Percentiles rank a stretch among this genome's conserved stretches.
Evolutionary conservation across 30 jellyfish, hydroid and myxozoan genomes (phyloP).

Genomic region (Hydractinia symbiolongicarpus): DNA sequence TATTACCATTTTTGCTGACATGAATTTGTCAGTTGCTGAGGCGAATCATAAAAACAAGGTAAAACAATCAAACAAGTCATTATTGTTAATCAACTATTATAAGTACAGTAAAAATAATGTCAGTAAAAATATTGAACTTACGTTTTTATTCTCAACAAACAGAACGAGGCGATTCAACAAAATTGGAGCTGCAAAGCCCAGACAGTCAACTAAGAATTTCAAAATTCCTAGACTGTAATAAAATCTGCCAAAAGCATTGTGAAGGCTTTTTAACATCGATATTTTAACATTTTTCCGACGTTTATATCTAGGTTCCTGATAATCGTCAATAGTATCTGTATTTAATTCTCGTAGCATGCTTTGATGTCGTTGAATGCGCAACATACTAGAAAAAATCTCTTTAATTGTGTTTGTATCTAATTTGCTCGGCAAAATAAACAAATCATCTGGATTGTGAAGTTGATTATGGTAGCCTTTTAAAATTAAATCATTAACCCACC

Average conservation of each 20-base stretch:
- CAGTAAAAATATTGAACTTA: slow-evolving; percentile 8
- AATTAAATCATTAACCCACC: slow-evolving; percentile 80
- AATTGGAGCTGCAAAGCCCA: slow-evolving; percentile 89
- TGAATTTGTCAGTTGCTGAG: too few species aligned
- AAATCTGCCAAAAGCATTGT: slow-evolving; percentile 65
- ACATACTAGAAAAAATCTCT: slow-evolving; percentile 49
- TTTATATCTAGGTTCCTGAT: slow-evolving; percentile 7
- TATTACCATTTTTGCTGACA: too few species aligned
- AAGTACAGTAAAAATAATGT: too few species aligned
- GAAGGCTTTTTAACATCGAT: slow-evolving; percentile 46
- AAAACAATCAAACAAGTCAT: too few species aligned
- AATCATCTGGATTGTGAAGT: slow-evolving; percentile 54
- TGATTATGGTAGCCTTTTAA: slow-evolving; percentile 51
- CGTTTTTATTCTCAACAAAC: slow-evolving; percentile 82
- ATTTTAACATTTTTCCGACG: slow-evolving; percentile 11
- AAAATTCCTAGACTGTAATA: slow-evolving; percentile 67
- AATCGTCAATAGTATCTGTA: slow-evolving; percentile 17
- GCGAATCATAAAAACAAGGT: too few species aligned
- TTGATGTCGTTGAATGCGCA: slow-evolving; percentile 37
- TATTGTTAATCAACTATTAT: too few species aligned
- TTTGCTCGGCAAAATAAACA: slow-evolving; percentile 49
- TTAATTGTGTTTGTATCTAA: slow-evolving; percentile 56
- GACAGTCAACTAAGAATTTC: slow-evolving; percentile 66
- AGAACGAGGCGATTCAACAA: slow-evolving; percentile 55
- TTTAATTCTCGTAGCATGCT: not conserved